Evolutionary conservation across 1,140 invertebrate genomes (phyloP).

Genomic region (Homalodisca vitripennis): DNA sequence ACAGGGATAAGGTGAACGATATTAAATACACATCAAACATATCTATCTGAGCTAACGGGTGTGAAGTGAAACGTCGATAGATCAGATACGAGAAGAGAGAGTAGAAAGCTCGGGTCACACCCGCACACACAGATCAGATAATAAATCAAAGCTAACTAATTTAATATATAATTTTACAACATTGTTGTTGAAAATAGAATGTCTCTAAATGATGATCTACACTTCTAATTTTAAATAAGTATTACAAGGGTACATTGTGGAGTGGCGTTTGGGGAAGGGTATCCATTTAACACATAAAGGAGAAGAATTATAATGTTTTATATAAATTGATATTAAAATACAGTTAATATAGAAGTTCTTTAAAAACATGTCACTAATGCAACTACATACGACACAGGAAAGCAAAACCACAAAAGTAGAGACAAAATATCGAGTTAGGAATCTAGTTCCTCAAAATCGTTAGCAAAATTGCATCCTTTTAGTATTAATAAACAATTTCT

Average conservation of each 20-base stretch:
- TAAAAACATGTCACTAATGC: slow-evolving; percentile 31
- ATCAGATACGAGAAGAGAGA: no score
- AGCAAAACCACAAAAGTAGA: slow-evolving; percentile 32
- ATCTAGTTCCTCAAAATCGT: slow-evolving; percentile 31
- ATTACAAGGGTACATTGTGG: neutral
- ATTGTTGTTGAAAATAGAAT: neutral
- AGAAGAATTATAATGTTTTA: slow-evolving; percentile 11
- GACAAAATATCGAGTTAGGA: slow-evolving; percentile 30
- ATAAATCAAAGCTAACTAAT: neutral
- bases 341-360: slow-evolving; percentile 25
- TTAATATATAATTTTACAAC: slow-evolving; percentile 13
- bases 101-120: no score
- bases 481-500: slow-evolving; percentile 31
- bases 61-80: neutral
- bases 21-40: slow-evolving; percentile 26
- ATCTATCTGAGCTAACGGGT: neutral
- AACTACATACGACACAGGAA: slow-evolving; percentile 32
- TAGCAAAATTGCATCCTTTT: slow-evolving; percentile 33
- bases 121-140: slow-evolving; percentile 7
- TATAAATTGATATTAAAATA: slow-evolving; percentile 31
- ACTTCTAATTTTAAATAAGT: neutral
- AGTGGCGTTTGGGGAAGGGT: neutral
- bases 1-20: slow-evolving; percentile 5
- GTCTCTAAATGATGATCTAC: slow-evolving; percentile 1
- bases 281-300: slow-evolving; percentile 28